Conservation (phyloP, 2,888 invertebrate genomes). For the Melanophora roralis region DNA sequence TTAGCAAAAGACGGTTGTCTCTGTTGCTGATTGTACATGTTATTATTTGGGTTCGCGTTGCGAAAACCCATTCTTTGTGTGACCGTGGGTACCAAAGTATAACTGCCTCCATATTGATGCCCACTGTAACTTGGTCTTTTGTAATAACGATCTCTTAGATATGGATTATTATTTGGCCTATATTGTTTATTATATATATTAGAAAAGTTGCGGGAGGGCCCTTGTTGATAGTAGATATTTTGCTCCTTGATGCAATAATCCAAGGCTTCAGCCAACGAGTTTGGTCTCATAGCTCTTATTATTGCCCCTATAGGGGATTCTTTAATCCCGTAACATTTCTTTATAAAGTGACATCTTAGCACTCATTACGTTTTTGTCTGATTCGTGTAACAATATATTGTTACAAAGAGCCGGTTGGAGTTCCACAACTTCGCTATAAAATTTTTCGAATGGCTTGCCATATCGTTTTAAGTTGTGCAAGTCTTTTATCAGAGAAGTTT, state of each 20-base stretch:
- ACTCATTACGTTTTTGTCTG: slow-evolving; percentile 42
- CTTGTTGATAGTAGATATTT: slow-evolving; percentile 37
- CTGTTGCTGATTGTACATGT: background rate
- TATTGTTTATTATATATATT: background rate
- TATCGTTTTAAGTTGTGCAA: slow-evolving; percentile 50
- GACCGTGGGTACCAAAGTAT: background rate
- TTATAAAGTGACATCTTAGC: slow-evolving; percentile 55
- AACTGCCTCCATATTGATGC: background rate
- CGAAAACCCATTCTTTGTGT: background rate
- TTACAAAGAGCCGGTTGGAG: slow-evolving; percentile 30
- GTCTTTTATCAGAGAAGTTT: slow-evolving; percentile 58
- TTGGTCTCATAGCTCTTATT: slow-evolving; percentile 63
- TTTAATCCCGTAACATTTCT: slow-evolving; percentile 63
- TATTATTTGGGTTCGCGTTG: background rate
- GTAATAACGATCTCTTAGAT: background rate
- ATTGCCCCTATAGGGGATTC: slow-evolving; percentile 63
- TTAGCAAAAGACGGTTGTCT: background rate
- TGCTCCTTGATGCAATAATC: slow-evolving; percentile 58
- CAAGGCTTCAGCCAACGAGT: slow-evolving; percentile 52
- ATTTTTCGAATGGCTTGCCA: slow-evolving; percentile 39
- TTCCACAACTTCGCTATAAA: slow-evolving; percentile 43
- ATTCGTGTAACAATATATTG: slow-evolving; percentile 54
- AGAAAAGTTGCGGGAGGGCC: background rate
- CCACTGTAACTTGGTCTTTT: background rate
- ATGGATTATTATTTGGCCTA: background rate